phyloP scores from a whole-genome alignment of 2,888 invertebrate species.

The Phytoseiulus persimilis region DNA sequence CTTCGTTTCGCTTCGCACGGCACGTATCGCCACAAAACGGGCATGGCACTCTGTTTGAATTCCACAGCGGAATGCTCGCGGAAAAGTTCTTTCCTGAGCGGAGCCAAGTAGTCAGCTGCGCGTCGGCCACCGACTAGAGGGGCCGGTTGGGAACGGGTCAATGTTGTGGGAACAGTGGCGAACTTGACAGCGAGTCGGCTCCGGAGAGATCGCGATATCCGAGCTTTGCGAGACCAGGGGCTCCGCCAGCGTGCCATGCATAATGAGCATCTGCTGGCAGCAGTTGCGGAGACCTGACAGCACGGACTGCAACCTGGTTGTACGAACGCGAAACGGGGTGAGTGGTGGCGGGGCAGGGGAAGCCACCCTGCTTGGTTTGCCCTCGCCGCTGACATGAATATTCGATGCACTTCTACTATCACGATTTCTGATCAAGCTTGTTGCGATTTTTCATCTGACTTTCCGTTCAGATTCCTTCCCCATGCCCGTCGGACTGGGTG shows the following conservation, averaged over 20 bases:
- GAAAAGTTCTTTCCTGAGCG: too few species aligned
- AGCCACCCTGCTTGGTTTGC: not conserved
- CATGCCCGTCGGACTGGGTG: too few species aligned
- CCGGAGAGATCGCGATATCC: too few species aligned
- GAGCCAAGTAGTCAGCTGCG: too few species aligned
- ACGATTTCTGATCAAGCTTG: not conserved
- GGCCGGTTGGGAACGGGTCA: not conserved
- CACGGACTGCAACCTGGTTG: not conserved
- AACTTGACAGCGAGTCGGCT: not conserved
- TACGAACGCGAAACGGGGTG: not conserved
- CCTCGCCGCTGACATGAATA: not conserved
- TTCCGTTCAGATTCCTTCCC: not conserved
- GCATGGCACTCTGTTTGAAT: not conserved
- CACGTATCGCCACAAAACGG: not conserved
- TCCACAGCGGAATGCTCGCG: not conserved
- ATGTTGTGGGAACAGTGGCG: not conserved
- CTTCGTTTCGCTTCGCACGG: not conserved
- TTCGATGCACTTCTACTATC: not conserved
- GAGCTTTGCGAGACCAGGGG: too few species aligned
- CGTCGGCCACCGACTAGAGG: too few species aligned
- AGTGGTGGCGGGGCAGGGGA: too few species aligned
- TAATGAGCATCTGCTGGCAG: not conserved
- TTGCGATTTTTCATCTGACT: not conserved
- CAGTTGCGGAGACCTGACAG: not conserved
- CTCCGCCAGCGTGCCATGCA: not conserved